Conservation (phyloP, 1,140 invertebrate genomes). For the Sweltsa coloradensis region DNA sequence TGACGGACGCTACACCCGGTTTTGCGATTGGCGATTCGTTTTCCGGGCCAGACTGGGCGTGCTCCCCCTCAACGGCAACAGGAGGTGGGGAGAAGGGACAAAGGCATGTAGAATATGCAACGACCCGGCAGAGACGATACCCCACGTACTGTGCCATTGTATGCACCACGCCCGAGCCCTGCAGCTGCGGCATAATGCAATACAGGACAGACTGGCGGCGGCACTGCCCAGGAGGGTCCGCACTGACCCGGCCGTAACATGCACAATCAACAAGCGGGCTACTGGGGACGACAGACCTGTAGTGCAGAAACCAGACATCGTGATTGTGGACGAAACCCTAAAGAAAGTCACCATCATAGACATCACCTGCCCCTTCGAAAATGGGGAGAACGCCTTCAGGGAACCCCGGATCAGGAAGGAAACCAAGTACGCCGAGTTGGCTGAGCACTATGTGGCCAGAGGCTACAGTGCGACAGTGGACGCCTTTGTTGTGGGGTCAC, state of each 20-base stretch:
- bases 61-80: constrained; percentile 21
- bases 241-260: background rate
- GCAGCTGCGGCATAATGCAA: constrained; percentile 13
- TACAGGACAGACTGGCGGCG: constrained; percentile 10
- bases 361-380: constrained; percentile 29
- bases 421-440: constrained; percentile 20
- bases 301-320: constrained; percentile 22
- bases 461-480: constrained; percentile 16
- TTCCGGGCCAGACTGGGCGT: constrained; percentile 26
- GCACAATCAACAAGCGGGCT: background rate
- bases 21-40: constrained; percentile 29
- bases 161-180: constrained; percentile 7
- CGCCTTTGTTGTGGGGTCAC: constrained; percentile 19
- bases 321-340: constrained; percentile 18
- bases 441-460: constrained; percentile 5
- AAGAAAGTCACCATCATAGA: constrained; percentile 21
- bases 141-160: constrained; percentile 26
- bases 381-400: constrained; percentile 17
- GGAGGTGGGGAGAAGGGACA: constrained; percentile 10
- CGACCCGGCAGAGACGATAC: constrained; percentile 18
- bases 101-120: constrained; percentile 22
- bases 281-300: background rate
- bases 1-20: constrained; percentile 20
- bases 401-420: constrained; percentile 1
- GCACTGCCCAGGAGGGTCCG: background rate